These are phyloP conservation scores for Rana temporaria DNA, from an alignment of 2,113 vertebrate genomes.

Conservation along the genomic window DNA sequence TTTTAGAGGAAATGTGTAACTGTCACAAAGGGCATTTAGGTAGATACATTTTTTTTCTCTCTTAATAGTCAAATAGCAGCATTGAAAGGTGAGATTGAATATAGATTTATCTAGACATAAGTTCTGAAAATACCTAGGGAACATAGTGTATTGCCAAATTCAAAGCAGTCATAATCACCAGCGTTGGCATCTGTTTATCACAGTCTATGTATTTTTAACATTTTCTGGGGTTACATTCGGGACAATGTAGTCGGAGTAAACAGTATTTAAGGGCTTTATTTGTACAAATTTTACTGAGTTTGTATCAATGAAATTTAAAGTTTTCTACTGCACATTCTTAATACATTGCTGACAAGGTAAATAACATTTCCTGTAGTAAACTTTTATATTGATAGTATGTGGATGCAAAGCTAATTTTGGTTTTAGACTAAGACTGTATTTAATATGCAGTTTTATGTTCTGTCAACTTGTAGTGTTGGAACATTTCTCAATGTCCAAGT, in stretches of 20 bases:
- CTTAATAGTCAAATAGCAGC: too few species aligned
- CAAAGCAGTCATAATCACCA: too few species aligned
- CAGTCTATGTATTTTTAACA: too few species aligned
- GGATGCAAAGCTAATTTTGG: background rate
- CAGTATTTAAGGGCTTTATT: background rate
- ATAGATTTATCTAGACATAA: too few species aligned
- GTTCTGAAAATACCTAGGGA: too few species aligned
- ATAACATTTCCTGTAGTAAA: background rate
- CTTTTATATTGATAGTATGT: background rate
- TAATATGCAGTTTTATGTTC: slow-evolving; percentile 4
- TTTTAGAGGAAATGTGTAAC: too few species aligned
- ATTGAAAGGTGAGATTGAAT: too few species aligned
- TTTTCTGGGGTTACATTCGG: too few species aligned
- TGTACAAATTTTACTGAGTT: background rate
- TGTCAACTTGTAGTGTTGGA: background rate
- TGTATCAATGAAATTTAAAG: background rate
- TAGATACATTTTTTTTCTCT: too few species aligned
- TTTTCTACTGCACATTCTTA: background rate
- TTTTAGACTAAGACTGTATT: background rate
- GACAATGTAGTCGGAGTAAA: background rate
- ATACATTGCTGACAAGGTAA: background rate
- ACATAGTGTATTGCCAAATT: too few species aligned
- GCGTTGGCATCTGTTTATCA: too few species aligned
- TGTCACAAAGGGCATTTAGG: too few species aligned
- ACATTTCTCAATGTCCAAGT: background rate